Evolutionary conservation across 1,140 invertebrate species (phyloP).

Genomic region (Colletes latitarsis): DNA sequence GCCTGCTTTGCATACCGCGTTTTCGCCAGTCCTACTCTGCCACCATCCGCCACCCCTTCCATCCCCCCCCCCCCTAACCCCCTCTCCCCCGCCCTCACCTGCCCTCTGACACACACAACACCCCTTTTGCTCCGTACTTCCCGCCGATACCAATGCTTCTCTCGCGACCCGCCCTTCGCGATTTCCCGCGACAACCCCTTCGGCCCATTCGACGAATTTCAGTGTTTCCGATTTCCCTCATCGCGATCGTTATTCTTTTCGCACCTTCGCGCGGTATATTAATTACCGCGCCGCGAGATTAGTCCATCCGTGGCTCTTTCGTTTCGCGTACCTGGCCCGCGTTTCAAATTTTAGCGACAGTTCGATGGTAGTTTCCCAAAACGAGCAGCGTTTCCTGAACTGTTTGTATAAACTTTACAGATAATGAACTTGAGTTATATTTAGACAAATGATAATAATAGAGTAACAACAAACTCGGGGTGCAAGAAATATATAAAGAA

Average conservation of each 20-base stretch:
- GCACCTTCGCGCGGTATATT: not conserved
- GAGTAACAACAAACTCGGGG: no score
- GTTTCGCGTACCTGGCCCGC: no score
- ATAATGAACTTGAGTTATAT: no score
- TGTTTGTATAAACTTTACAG: no score
- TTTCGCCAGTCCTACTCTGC: slow-evolving; percentile 64
- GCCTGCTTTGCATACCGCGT: slow-evolving; percentile 78
- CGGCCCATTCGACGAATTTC: slow-evolving; percentile 45
- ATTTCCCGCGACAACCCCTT: slow-evolving; percentile 67
- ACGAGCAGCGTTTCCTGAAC: no score
- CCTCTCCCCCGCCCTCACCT: slow-evolving; percentile 2
- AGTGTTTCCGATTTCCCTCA: slow-evolving; percentile 8
- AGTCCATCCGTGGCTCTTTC: no score
- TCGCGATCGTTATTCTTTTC: not conserved
- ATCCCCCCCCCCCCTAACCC: slow-evolving; percentile 29
- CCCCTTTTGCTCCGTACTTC: slow-evolving; percentile 47
- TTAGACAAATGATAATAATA: no score
- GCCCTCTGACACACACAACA: slow-evolving; percentile 29
- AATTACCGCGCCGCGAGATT: no score
- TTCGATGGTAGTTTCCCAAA: no score
- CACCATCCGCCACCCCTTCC: slow-evolving; percentile 32
- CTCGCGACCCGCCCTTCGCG: slow-evolving; percentile 65
- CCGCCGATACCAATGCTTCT: slow-evolving; percentile 34
- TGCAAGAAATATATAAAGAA: no score
- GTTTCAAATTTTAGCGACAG: no score